Evolutionary conservation across 2,888 invertebrate genomes (phyloP).

Genomic region (Mamestra brassicae): DNA sequence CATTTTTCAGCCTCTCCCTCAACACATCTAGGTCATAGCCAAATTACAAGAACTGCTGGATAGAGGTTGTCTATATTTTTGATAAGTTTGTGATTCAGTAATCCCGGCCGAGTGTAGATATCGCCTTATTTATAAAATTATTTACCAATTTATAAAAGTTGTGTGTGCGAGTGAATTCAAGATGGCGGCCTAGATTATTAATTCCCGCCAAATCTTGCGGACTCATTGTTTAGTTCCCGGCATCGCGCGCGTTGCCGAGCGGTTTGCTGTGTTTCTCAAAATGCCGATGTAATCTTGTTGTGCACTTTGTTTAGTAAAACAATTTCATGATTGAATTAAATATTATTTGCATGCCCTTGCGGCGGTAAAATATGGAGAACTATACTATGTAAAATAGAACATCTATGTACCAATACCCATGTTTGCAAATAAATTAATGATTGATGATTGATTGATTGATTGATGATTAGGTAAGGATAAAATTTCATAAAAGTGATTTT

Average conservation of each 20-base stretch:
- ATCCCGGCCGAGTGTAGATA: not conserved
- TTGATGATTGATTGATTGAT: no score
- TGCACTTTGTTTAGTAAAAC: constrained; percentile 41
- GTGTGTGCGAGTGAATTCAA: constrained; percentile 62
- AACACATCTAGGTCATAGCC: no score
- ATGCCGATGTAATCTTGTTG: constrained; percentile 55
- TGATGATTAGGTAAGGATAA: constrained; percentile 6
- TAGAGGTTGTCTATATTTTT: no score
- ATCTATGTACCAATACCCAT: no score
- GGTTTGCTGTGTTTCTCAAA: constrained; percentile 54
- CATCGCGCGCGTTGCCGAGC: constrained; percentile 40
- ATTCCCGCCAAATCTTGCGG: constrained; percentile 69
- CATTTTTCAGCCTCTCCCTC: no score
- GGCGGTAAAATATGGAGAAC: no score
- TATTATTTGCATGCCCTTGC: no score
- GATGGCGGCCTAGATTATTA: constrained; percentile 75
- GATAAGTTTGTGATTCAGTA: no score
- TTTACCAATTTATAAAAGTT: constrained; percentile 22
- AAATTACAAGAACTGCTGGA: no score
- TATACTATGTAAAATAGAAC: no score
- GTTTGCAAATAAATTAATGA: no score
- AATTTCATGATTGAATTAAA: constrained; percentile 32
- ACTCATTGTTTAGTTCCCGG: constrained; percentile 60
- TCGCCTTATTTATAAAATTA: not conserved
- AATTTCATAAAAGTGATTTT: constrained; percentile 27